Evolutionary conservation across 2,888 invertebrate genomes (phyloP).

Genomic region (Invenusta paracnida): DNA sequence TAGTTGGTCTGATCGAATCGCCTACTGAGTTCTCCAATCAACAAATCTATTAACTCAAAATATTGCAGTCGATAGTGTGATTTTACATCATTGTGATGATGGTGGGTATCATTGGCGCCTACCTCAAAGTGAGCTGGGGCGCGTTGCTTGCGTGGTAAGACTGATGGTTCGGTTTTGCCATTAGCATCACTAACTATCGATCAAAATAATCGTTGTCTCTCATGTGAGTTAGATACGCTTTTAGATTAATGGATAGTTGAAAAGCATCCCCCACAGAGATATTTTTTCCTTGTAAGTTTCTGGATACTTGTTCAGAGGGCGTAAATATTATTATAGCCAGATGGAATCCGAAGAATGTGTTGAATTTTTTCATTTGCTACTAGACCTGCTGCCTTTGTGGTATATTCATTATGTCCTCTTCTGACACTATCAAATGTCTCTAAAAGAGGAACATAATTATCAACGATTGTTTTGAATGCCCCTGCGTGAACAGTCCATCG

Average conservation of each 20-base stretch:
- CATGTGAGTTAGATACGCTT: background rate
- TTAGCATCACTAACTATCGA: background rate
- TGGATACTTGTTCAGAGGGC: conserved; percentile 2
- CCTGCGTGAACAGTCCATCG: background rate
- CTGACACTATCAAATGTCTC: conserved; percentile 8
- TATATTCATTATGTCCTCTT: background rate
- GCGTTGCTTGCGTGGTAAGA: background rate
- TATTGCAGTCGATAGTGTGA: background rate
- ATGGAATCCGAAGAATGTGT: background rate
- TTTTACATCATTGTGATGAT: conserved; percentile 13
- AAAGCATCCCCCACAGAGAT: conserved; percentile 5
- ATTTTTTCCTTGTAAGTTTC: background rate
- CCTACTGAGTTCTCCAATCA: background rate
- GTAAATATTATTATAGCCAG: background rate
- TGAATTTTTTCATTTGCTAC: background rate
- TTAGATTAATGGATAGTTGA: background rate
- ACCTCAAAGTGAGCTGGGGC: conserved; percentile 13
- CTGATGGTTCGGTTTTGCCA: conserved; percentile 10
- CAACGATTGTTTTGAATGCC: background rate
- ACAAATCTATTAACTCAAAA: background rate
- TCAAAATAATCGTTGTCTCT: background rate
- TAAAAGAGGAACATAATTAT: conserved; percentile 21
- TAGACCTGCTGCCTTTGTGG: background rate
- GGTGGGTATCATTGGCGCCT: background rate
- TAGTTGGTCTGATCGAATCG: background rate